Percentiles rank a stretch among this genome's conserved stretches.
phyloP scores from a whole-genome alignment of 1,140 invertebrate genomes.

The Potamilus streckersoni region DNA sequence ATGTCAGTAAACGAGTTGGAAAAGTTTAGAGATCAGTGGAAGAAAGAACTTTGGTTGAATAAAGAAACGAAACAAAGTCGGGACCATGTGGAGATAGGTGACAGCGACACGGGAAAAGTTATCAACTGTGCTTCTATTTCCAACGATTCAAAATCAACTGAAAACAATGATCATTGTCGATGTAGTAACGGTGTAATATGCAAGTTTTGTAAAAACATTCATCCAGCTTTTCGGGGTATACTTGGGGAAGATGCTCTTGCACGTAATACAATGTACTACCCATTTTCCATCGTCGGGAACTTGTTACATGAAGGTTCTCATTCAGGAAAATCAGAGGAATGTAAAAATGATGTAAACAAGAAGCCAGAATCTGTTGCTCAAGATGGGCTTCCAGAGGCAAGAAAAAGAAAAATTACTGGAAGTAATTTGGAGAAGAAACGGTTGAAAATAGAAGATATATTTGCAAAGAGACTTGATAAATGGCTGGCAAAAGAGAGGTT shows the following conservation, averaged over 20 bases:
- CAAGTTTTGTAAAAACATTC: background rate
- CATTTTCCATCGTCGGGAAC: conserved; percentile 37
- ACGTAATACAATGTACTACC: conserved; percentile 24
- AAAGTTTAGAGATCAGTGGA: conserved; percentile 29
- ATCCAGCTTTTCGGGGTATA: too few relatives aligned
- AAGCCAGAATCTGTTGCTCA: background rate
- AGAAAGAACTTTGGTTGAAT: conserved; percentile 12
- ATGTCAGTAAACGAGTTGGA: conserved; percentile 15
- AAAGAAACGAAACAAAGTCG: background rate
- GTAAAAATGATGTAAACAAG: background rate
- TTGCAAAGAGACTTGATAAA: conserved; percentile 6
- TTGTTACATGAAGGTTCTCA: conserved; percentile 18
- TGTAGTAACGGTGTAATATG: background rate
- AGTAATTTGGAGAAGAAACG: conserved; percentile 17
- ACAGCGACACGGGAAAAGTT: background rate
- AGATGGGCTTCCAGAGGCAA: background rate
- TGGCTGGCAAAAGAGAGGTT: conserved; percentile 27
- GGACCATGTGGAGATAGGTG: background rate
- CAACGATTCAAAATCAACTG: background rate
- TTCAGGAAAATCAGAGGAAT: conserved; percentile 4
- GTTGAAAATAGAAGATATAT: conserved; percentile 30
- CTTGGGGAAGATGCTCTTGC: too few relatives aligned
- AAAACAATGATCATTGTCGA: background rate
- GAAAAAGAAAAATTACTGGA: background rate
- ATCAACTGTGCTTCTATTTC: background rate